Evolutionary conservation across 2,113 vertebrate genomes (phyloP).

Genomic region (western clawed frog (Xenopus tropicalis)): UCB_Xtro_10.0 CM004445.2:82940001-82940500

Average conservation of each 20-base stretch:
- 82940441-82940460: not conserved
- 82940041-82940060: too few species aligned
- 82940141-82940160: not conserved
- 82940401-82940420: constrained; percentile 10
- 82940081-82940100: not conserved
- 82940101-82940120: not conserved
- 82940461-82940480: constrained; percentile 12
- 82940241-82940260: constrained; percentile 5
- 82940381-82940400: constrained; percentile 1
- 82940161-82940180: not conserved
- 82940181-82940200: not conserved
- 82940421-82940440: not conserved
- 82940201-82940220: not conserved
- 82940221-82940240: not conserved
- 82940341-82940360: constrained; percentile 5
- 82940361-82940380: constrained; percentile 1
- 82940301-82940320: not conserved
- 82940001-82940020: too few species aligned
- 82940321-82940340: constrained; percentile 15
- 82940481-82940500: constrained; percentile 20
- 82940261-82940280: constrained; percentile 7
- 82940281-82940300: constrained; percentile 4
- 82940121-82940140: not conserved
- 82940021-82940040: too few species aligned
- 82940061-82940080: too few species aligned